Conservation (phyloP, 2,888 invertebrate species). For the Caenorhabditis sp. region DNA sequence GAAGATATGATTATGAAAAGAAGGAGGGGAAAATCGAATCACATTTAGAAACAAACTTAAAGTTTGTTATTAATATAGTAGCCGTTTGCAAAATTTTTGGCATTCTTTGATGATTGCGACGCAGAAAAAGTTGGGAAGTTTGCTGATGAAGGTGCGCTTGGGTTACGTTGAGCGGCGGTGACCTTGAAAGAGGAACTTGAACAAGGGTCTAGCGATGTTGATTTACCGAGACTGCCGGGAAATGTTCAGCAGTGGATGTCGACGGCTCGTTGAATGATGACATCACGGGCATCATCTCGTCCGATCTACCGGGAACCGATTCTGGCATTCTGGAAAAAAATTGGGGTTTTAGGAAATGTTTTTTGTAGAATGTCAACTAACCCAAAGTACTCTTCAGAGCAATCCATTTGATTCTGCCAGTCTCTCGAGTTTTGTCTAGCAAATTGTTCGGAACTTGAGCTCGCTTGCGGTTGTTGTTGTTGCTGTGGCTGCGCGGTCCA, state of each 20-base stretch:
- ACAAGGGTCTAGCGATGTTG: neutral
- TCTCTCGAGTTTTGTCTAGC: neutral
- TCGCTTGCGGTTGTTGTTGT: neutral
- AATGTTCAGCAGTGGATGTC: constrained; percentile 1
- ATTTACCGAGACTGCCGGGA: neutral
- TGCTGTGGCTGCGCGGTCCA: neutral
- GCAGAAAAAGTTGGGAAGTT: neutral
- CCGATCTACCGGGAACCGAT: neutral
- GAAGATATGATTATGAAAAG: no score
- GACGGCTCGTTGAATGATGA: constrained; percentile 8
- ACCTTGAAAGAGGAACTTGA: no score
- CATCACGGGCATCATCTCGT: constrained; percentile 5
- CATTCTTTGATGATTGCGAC: neutral
- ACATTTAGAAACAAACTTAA: neutral
- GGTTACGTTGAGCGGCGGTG: neutral
- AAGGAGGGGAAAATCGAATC: no score
- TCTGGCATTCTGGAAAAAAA: neutral
- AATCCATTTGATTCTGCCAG: constrained; percentile 11
- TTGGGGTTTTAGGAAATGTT: neutral
- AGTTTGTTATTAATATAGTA: constrained; percentile 7
- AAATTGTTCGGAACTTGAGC: neutral
- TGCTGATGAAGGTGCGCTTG: neutral
- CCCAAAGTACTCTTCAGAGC: neutral
- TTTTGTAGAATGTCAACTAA: no score
- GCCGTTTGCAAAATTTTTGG: neutral